Evolutionary conservation across 1,140 invertebrate species (phyloP), one percentile per base, ranked within the genome.

Genomic region (Brachionus calyciflorus): DNA sequence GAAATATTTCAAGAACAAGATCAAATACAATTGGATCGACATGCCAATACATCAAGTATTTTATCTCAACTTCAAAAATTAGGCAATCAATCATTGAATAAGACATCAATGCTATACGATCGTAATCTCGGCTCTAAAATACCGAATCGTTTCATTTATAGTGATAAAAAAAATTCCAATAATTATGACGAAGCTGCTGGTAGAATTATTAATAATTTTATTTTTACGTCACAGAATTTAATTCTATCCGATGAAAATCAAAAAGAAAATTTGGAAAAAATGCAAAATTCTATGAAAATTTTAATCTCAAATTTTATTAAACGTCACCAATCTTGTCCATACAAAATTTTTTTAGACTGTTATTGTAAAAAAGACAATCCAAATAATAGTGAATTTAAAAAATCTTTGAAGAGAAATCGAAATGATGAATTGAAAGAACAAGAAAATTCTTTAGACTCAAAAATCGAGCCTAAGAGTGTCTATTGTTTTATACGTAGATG

Each of bases 91-190:
- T 24, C 17, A 1, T 21, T 73, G 37, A 73, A 73, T 19, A 49
- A 55, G 30, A 73, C 28, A 26, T 55, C 51, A 7, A 73, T 73
- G 26, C 12, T 73, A 4, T 73, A 73, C 41, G 69, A 73, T 24
- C 69, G 69, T 40, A 51, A 19, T 73, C 26, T 73, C 28, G 51
- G 46, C n/a, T 40, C n/a, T n/a, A 73, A 73, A 40, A 51, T 73
- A 14, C 46, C 21, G 14, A 30, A 28, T 37, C 19, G 37, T 2
- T 41, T 17, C 30, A 28, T 73, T 19, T 73, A 73, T 28, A 73
- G 69, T 41, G 69, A 73, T n/a, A 49, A 19, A 73, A 49, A 73
- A 12, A 7, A 30, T 40, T 33, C 37, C 14, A 14, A 51, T 51
- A 37, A 40, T 17, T 40, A 30, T 9, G 10, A 12, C 19, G 3